Evolutionary conservation across 1,140 invertebrate species (phyloP), one percentile per base, ranked within the genome.

Genomic region (Phymastichus coffea): DNA sequence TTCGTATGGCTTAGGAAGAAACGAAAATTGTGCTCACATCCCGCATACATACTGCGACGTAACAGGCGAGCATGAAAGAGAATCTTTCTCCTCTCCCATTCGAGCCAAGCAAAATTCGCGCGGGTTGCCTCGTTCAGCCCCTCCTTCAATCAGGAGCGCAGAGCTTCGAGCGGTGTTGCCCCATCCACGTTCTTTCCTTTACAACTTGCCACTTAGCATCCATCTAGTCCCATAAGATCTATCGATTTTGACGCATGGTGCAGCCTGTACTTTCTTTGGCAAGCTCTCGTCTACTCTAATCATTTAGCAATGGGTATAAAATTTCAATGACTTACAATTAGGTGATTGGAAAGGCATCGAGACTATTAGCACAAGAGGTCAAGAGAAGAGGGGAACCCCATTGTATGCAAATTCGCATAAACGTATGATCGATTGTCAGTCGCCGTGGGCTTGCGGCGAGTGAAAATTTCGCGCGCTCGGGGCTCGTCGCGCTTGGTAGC

Each of bases 51-150:
- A 68, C 65, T 61, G 52, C 64, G 57, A 43, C n/a, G 52, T 70
- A 68, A 35, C 65, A 70, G 69, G 66, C 53, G 17, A 65, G 28
- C 61, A 70, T 40, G 63, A 70, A 47, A 22, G 38, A 70, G 56
- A 66, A 70, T 52, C 58, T 71, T 71, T 69, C 71, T 72, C 68
- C 66, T 71, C 66, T 73, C 69, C 72, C 63, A 68, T 70, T 66
- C 69, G 71, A 51, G 66, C 67, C 61, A 66, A 70, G 68, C 69
- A 62, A 70, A 65, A 72, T 79, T 78, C 74, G 76, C 76, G 77
- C 76, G 75, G 75, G 74, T 76, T 78, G 74, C 76, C 76, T 76
- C 75, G 71, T 73, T 74, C 71, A 75, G 74, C 75, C 77, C 76
- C 76, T 79, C 74, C 76, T 76, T 67, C 48, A 33, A 75, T 48